Base-by-base conservation (phyloP, 2,797 vertebrate genomes). In the Agapornis canus region DNA sequence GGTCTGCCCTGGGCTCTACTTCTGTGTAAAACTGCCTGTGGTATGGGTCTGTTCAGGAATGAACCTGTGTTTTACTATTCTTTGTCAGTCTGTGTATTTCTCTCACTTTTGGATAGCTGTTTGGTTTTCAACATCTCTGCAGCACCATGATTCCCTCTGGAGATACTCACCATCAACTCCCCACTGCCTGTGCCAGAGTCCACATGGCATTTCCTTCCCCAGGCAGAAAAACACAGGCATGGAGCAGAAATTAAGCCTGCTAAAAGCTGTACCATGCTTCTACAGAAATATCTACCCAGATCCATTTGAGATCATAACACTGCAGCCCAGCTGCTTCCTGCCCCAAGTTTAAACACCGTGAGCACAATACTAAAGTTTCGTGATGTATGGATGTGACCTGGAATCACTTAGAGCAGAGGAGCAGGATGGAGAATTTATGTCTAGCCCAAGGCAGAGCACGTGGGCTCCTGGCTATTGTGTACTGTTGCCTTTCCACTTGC, bases 271-370 rank as follows among this genome's bases (percentile, higher is more conserved):
- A 27, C 77, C 63, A 20, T 29, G 59, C 39, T 88, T 21, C 70
- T 48, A 15, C 84, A 76, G 89, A 94, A 93, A 93, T 64, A 82
- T 4, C 73, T 92, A 64, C 84, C 78, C 75, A 70, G 68, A 80
- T 80, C 68, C 68, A 52, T 52, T 45, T 95, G 94, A 92, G 93
- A 85, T 95, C 90, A 61, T 71, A 42, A 42, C 10, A 21, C 43
- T 70, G 65, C 52, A 94, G 78, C 57, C 92, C 94, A 95, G 92
- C 95, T 96, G 92, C 90, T 96, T 96, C 92, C 92, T 95, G 86
- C 81, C 90, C 77, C 42, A 22, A 40, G 90, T 93, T 94, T 92
- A 95, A 93, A 61, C 70, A 84, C 81, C 1, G 0, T 52, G 57
- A 92, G 86, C 71, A 78, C 85, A 93, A 82, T 3, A 91, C 82